phyloP scores from a whole-genome alignment of 2,797 vertebrate species.

The Dermochelys coriacea region DNA sequence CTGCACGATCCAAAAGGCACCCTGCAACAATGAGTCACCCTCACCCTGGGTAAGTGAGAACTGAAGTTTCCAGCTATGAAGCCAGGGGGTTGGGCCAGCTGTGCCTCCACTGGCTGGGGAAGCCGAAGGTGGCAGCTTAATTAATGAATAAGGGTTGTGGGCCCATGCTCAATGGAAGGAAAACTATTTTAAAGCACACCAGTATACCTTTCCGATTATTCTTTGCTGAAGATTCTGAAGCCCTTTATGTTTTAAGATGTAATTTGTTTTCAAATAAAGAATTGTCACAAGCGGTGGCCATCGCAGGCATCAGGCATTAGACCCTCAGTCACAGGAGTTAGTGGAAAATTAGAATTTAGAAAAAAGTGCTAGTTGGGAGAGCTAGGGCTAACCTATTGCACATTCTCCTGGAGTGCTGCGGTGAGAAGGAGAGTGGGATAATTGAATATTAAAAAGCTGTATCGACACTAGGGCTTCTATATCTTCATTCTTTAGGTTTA shows the following conservation, averaged over 20 bases:
- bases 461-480: background rate
- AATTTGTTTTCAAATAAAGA: background rate
- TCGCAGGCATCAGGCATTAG: background rate
- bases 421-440: background rate
- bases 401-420: background rate
- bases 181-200: background rate
- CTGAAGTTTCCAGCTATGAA: conserved; percentile 5
- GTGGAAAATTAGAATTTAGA: background rate
- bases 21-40: conserved; percentile 86
- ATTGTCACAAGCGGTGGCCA: background rate
- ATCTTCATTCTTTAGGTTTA: background rate
- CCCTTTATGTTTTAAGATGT: background rate
- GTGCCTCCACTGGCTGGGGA: background rate
- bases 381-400: background rate
- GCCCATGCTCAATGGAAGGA: background rate
- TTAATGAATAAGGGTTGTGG: background rate
- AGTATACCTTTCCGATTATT: background rate
- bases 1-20: conserved; percentile 11
- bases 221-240: background rate
- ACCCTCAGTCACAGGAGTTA: background rate
- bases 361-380: background rate
- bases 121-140: too few species aligned
- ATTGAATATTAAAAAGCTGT: background rate
- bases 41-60: conserved; percentile 85
- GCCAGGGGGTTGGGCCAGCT: background rate